These are phyloP conservation scores for Malurus leucopterus DNA, from an alignment of 2,797 vertebrate genomes.

Conservation along the genomic window DNA sequence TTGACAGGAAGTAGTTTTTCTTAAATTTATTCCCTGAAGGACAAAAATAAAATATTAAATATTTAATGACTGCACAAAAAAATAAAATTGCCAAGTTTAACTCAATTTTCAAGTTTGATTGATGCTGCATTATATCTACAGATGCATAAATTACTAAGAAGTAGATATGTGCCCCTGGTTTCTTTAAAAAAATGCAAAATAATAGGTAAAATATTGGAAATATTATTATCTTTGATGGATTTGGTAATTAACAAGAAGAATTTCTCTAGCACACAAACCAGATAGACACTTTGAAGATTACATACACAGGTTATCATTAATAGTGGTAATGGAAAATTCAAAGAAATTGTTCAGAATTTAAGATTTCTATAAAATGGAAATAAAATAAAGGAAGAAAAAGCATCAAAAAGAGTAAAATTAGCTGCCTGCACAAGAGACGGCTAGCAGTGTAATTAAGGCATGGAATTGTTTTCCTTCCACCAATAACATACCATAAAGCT, in stretches of 20 bases:
- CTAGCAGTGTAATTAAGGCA: not conserved
- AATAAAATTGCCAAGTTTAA: constrained; percentile 15
- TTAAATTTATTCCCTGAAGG: not conserved
- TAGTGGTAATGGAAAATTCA: not conserved
- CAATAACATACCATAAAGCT: not conserved
- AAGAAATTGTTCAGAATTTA: not conserved
- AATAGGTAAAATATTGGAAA: not conserved
- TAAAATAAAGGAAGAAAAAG: not conserved
- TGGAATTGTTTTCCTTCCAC: not conserved
- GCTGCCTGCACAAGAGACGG: not conserved
- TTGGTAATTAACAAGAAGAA: not conserved
- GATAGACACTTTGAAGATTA: not conserved
- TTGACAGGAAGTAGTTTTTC: not conserved
- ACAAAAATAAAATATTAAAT: constrained; percentile 11
- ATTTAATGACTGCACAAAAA: not conserved
- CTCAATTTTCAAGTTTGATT: constrained; percentile 1
- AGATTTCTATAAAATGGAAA: not conserved
- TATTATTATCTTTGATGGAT: not conserved
- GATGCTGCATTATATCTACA: not conserved
- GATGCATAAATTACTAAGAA: not conserved
- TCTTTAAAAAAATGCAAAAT: not conserved
- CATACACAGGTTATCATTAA: not conserved
- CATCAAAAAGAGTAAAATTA: not conserved
- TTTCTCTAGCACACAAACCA: not conserved
- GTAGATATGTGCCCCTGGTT: not conserved